Evolutionary conservation across 2,113 vertebrate genomes (phyloP).

Genomic region (Phyllostomus discolor): DNA sequence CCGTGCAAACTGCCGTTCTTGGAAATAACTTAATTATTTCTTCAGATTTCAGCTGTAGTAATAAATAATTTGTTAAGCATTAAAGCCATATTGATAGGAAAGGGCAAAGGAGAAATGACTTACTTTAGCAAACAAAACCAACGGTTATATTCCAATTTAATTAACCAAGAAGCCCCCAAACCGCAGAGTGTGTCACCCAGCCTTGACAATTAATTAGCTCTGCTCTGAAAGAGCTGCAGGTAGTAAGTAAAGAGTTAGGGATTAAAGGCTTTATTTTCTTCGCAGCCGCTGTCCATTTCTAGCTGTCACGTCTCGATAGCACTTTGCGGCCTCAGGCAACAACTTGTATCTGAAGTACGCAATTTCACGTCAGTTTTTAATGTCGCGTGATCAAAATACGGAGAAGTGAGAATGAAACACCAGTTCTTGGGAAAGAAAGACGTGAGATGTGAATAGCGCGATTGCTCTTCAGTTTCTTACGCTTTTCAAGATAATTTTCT

Average conservation of each 20-base stretch:
- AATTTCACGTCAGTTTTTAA: conserved; percentile 59
- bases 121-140: conserved; percentile 52
- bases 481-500: conserved; percentile 55
- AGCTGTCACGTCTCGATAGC: conserved; percentile 20
- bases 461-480: conserved; percentile 41
- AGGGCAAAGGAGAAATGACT: conserved; percentile 16
- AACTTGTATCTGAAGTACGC: conserved; percentile 37
- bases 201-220: conserved; percentile 71
- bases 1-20: background rate
- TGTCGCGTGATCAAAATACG: conserved; percentile 67
- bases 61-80: conserved; percentile 50
- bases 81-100: conserved; percentile 38
- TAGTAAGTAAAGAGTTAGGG: conserved; percentile 49
- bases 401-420: conserved; percentile 34
- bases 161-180: conserved; percentile 49
- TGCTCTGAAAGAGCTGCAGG: conserved; percentile 57
- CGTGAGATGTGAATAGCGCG: conserved; percentile 26
- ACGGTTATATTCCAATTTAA: conserved; percentile 54
- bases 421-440: conserved; percentile 54
- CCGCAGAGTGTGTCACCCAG: conserved; percentile 7
- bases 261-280: conserved; percentile 53
- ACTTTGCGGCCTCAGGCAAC: conserved; percentile 47
- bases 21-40: background rate
- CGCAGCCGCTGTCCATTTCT: conserved; percentile 23
- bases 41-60: conserved; percentile 8